A percentile compares a stretch with the other conserved stretches of the same genome.
These are phyloP conservation scores for Oncorhynchus nerka DNA, from an alignment of 2,113 vertebrate genomes.

Conservation along the genomic window DNA sequence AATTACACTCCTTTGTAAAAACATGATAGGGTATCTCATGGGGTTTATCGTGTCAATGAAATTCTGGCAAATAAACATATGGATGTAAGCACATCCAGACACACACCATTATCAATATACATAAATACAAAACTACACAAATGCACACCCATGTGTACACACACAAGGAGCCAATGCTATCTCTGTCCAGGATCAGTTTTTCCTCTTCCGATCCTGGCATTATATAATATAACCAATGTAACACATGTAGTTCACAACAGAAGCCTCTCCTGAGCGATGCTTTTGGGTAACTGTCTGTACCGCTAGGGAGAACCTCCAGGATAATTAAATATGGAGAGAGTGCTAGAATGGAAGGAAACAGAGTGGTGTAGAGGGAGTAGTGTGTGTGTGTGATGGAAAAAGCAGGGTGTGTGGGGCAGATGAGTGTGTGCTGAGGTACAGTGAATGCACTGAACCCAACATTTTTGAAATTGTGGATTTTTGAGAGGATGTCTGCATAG, in stretches of 20 bases:
- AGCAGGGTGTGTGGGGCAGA: neutral
- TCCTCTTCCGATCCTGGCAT: neutral
- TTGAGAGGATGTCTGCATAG: conserved; percentile 17
- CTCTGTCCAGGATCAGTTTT: neutral
- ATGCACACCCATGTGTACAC: neutral
- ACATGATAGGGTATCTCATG: neutral
- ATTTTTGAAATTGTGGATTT: neutral
- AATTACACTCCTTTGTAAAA: neutral
- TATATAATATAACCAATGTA: conserved; percentile 4
- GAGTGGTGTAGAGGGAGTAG: conserved; percentile 32
- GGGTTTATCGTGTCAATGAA: neutral
- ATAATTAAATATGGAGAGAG: conserved; percentile 16
- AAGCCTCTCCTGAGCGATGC: conserved; percentile 8
- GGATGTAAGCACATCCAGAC: neutral
- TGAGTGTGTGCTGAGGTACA: neutral
- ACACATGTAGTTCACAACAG: conserved; percentile 30
- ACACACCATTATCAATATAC: neutral
- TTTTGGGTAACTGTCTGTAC: conserved; percentile 27
- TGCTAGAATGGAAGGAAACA: conserved; percentile 49
- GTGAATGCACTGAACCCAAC: neutral
- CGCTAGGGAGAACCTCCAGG: conserved; percentile 5
- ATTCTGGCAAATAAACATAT: too few relatives aligned
- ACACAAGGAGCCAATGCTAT: neutral
- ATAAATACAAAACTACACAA: neutral
- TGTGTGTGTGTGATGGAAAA: conserved; percentile 7